Evolutionary conservation across 2,113 vertebrate species (phyloP), one percentile per base, ranked within the genome.

Genomic region (Cyanoramphus novaezelandiae): DNA sequence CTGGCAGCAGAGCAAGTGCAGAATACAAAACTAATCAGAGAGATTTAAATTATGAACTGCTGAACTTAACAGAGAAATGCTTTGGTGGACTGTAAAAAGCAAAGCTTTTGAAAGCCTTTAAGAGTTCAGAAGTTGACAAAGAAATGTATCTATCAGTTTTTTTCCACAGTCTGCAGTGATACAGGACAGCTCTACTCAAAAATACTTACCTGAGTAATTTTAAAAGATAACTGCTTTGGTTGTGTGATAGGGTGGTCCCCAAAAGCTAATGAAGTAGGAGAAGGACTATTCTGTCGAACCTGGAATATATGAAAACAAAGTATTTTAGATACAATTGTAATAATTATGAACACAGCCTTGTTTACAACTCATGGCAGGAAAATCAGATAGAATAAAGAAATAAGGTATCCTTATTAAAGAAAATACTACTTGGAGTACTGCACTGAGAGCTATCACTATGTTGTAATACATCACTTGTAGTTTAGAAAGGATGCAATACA

Each of bases 231-330:
- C 98, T 99, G 99, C 98, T 99, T 99, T 98, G 99, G 98, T 97
- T 99, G 99, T 19, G 98, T 60, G 96, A 98, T 97, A 98, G 99
- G 98, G 97, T 99, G 99, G 98, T 99, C 99, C 98, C 98, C 99
- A 46, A 99, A 99, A 98, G 98, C 99, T 98, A 99, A 98, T 93
- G 98, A 98, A 95, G 99, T 99, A 97, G 99, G 99, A 97, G 99
- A 99, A 95, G 99, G 99, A 96, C 99, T 99, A 98, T 99, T 99
- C 98, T 99, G 99, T 97, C 99, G 98, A 97, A 99, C 98, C 99
- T 99, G 96, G 92, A 98, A 98, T 41, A 92, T 12, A 95, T 2
- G 53, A 84, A 90, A 87, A 50, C 50, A 77, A 82, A 92, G 60
- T 37, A 88, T 80, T 86, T 92, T 50, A 88, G 68, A 74, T 27